Percentiles rank a stretch among this genome's conserved stretches.
These are phyloP conservation scores for Prolemur simus DNA, from an alignment of 2,113 vertebrate genomes.

Conservation along the genomic window DNA sequence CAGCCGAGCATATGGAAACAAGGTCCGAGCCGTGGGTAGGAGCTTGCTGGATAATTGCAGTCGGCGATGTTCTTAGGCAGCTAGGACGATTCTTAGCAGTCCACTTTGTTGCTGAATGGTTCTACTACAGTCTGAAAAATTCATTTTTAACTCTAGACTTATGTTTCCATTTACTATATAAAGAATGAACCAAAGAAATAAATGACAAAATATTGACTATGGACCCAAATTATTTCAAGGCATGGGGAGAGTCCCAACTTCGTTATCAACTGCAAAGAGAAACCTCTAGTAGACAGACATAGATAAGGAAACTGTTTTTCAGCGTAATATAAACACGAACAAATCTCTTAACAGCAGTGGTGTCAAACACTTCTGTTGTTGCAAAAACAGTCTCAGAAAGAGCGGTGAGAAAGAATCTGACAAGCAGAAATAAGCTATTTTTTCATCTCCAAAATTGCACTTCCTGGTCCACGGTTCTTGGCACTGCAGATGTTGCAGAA, in stretches of 20 bases:
- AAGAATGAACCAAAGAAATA: neutral
- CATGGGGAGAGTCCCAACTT: neutral
- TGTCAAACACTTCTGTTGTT: neutral
- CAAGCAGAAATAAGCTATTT: conserved; percentile 68
- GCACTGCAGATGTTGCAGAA: conserved; percentile 99
- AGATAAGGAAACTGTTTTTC: neutral
- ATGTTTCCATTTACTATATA: neutral
- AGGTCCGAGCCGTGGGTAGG: neutral
- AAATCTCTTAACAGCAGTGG: neutral
- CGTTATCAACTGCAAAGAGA: neutral
- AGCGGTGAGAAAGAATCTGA: rapidly evolving
- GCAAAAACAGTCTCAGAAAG: neutral
- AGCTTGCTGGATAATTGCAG: neutral
- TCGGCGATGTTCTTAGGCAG: rapidly evolving
- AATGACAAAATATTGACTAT: neutral
- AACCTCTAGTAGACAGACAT: neutral
- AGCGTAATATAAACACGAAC: neutral
- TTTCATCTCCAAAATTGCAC: conserved; percentile 92
- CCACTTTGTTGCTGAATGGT: rapidly evolving
- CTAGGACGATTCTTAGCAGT: neutral
- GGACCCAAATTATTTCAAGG: neutral
- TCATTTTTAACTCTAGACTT: neutral
- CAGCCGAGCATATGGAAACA: neutral
- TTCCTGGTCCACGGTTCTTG: conserved; percentile 93
- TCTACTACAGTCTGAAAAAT: neutral